These are phyloP conservation scores for Poeciliopsis turrubarensis DNA, from an alignment of 2,113 vertebrate genomes.

Conservation along the genomic window DNA sequence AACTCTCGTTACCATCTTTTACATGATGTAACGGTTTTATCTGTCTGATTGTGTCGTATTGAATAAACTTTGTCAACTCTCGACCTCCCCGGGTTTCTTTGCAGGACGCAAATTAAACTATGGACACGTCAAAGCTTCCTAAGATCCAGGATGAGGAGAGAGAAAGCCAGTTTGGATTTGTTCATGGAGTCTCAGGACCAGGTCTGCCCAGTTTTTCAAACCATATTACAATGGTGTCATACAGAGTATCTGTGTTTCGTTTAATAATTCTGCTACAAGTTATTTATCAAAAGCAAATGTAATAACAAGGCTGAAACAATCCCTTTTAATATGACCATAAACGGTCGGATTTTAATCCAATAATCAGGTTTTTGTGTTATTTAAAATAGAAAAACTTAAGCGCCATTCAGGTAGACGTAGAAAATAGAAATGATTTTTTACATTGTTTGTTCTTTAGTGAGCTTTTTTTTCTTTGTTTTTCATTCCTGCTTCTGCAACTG, in stretches of 20 bases:
- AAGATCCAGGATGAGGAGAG: constrained; percentile 89
- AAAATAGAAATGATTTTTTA: background rate
- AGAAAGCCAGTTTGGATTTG: constrained; percentile 88
- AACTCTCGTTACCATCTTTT: background rate
- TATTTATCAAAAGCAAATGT: too few species aligned
- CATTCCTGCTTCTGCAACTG: background rate
- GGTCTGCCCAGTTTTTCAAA: constrained; percentile 70
- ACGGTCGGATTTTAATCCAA: too few species aligned
- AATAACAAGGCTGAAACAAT: background rate
- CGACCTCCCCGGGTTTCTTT: background rate
- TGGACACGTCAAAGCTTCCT: constrained; percentile 91
- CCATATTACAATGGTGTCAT: background rate
- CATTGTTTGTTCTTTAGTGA: background rate
- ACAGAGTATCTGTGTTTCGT: too few species aligned
- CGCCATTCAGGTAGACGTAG: too few species aligned
- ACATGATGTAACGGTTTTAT: background rate
- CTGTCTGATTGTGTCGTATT: too few species aligned
- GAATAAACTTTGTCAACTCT: background rate
- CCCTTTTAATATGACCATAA: background rate
- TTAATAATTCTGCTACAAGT: too few species aligned
- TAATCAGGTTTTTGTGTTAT: too few species aligned
- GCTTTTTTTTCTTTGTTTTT: background rate
- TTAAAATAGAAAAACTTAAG: too few species aligned
- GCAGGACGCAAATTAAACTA: constrained; percentile 70
- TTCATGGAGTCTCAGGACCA: constrained; percentile 93